Evolutionary conservation across 2,888 invertebrate species (phyloP).

Genomic region (Andrena haemorrhoa): DNA sequence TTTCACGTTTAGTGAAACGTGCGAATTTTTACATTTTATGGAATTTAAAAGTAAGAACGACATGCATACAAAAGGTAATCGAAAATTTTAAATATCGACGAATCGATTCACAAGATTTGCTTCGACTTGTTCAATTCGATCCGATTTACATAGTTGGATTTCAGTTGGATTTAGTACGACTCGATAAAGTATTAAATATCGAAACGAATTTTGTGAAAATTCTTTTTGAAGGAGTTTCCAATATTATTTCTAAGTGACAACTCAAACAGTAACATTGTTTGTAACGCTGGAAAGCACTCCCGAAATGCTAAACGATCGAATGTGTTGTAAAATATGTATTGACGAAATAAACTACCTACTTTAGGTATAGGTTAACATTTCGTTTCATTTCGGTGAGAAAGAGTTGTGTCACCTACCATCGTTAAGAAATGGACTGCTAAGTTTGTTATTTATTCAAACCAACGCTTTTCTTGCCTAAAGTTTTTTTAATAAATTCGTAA

Average conservation of each 20-base stretch:
- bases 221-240: background rate
- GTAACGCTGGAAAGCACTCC: background rate
- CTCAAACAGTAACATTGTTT: background rate
- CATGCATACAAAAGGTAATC: too few species aligned
- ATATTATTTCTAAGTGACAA: background rate
- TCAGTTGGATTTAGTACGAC: too few species aligned
- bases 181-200: too few species aligned
- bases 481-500: constrained; percentile 4
- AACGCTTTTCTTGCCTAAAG: background rate
- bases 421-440: background rate
- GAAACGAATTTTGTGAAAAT: too few species aligned
- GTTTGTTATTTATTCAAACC: background rate
- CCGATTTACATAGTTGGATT: too few species aligned
- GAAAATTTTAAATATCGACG: too few species aligned
- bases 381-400: background rate
- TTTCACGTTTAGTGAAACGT: too few species aligned
- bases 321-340: background rate
- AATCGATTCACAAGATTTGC: too few species aligned
- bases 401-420: background rate
- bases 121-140: too few species aligned
- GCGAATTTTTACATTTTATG: too few species aligned
- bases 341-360: background rate
- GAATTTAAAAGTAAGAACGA: too few species aligned
- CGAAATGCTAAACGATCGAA: background rate
- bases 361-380: background rate